Percentiles rank a stretch among this genome's conserved stretches.
Conservation (phyloP, 2,888 invertebrate species). For the Myathropa florea region DNA sequence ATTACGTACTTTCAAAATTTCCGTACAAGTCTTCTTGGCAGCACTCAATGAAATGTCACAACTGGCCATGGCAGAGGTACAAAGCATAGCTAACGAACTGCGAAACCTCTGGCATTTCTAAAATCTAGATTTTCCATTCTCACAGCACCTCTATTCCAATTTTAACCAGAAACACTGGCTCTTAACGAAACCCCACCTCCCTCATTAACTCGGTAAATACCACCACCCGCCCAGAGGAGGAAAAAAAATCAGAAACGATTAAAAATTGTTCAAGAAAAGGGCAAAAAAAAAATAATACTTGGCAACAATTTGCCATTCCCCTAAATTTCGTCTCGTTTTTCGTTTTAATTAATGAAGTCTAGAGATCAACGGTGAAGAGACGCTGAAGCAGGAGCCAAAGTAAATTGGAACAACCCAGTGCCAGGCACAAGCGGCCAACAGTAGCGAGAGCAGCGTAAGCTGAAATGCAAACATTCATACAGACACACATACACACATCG, state of each 20-base stretch:
- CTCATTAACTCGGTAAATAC: not conserved
- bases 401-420: constrained; percentile 33
- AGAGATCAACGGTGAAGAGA: constrained; percentile 7
- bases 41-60: not conserved
- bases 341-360: constrained; percentile 48
- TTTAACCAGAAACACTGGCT: not conserved
- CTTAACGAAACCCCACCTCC: not conserved
- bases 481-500: not conserved
- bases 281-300: not conserved
- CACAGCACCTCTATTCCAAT: not conserved
- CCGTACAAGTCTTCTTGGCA: not conserved
- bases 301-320: constrained; percentile 42
- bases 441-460: constrained; percentile 15
- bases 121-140: not conserved
- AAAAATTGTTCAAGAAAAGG: constrained; percentile 22
- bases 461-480: constrained; percentile 31
- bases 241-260: constrained; percentile 13
- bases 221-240: not conserved
- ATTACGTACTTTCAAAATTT: not conserved
- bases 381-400: not conserved
- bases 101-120: not conserved
- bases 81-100: not conserved
- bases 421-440: not conserved
- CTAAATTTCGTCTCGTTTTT: constrained; percentile 22
- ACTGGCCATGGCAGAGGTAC: not conserved